Conservation (phyloP, 2,888 invertebrate genomes). For the Eristalinus aeneus region DNA sequence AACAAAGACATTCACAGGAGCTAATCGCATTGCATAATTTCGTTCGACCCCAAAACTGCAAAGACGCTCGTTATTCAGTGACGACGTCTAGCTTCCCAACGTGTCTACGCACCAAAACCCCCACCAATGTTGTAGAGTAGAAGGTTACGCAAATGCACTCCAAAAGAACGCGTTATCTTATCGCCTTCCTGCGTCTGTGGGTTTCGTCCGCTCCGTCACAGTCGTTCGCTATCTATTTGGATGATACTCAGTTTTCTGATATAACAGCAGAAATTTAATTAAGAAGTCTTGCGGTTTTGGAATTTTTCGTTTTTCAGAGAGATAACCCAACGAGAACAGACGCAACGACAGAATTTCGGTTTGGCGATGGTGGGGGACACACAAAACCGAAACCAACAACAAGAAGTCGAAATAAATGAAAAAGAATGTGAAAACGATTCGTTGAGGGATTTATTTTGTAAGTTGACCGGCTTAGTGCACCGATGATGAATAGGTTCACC, state of each 20-base stretch:
- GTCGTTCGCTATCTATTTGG: constrained; percentile 26
- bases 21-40: background rate
- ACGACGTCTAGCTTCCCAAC: background rate
- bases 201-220: background rate
- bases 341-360: background rate
- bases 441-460: constrained; percentile 1
- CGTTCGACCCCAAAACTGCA: background rate
- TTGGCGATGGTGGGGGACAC: too few species aligned
- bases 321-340: background rate
- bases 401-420: background rate
- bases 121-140: too few species aligned
- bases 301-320: background rate
- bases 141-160: constrained; percentile 36
- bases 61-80: background rate
- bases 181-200: constrained; percentile 5
- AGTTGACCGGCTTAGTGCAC: constrained; percentile 18
- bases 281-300: constrained; percentile 1
- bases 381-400: background rate
- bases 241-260: constrained; percentile 23
- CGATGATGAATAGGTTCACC: constrained; percentile 37
- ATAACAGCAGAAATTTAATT: constrained; percentile 38
- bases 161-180: constrained; percentile 39
- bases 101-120: background rate
- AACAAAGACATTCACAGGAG: background rate
- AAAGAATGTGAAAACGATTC: constrained; percentile 17